These are phyloP conservation scores for Aphyosemion australe DNA, from an alignment of 2,113 vertebrate species.

Conservation along the genomic window DNA sequence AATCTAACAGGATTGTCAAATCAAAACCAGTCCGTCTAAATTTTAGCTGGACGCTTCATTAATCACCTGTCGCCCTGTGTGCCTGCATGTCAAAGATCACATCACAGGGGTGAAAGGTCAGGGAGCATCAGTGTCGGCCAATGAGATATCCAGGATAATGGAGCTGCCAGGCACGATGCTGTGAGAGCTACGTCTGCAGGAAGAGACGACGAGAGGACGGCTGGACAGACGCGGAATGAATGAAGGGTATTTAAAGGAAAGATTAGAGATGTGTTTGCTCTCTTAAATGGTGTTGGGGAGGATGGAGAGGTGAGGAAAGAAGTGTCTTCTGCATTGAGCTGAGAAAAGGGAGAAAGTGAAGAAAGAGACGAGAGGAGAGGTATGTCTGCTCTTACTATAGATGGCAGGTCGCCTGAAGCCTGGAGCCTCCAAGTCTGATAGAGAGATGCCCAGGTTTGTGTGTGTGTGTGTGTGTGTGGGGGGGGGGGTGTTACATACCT, in stretches of 20 bases:
- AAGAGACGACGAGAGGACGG: conserved; percentile 30
- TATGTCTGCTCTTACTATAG: conserved; percentile 70
- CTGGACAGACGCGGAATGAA: conserved; percentile 42
- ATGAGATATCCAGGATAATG: conserved; percentile 71
- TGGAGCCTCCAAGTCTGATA: conserved; percentile 76
- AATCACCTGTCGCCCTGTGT: conserved; percentile 48
- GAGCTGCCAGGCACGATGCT: conserved; percentile 46
- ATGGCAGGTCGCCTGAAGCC: conserved; percentile 75
- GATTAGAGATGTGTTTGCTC: conserved; percentile 68
- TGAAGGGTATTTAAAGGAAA: conserved; percentile 59
- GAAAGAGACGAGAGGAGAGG: conserved; percentile 50
- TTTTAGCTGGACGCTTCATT: conserved; percentile 21
- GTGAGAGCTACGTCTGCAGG: conserved; percentile 24
- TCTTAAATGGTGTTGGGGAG: conserved; percentile 61
- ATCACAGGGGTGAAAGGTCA: conserved; percentile 55
- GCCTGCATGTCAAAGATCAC: conserved; percentile 50
- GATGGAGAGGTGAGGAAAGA: conserved; percentile 58
- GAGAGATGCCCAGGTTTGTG: conserved; percentile 50
- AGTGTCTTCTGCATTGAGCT: conserved; percentile 34
- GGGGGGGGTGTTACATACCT: conserved; percentile 53
- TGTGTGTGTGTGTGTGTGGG: too few species aligned
- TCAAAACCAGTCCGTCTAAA: neutral
- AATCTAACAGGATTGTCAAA: neutral
- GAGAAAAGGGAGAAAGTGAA: conserved; percentile 31
- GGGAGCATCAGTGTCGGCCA: conserved; percentile 36